Base-by-base conservation (phyloP, 1,140 invertebrate species). In the Drosophila seguyi region DNA sequence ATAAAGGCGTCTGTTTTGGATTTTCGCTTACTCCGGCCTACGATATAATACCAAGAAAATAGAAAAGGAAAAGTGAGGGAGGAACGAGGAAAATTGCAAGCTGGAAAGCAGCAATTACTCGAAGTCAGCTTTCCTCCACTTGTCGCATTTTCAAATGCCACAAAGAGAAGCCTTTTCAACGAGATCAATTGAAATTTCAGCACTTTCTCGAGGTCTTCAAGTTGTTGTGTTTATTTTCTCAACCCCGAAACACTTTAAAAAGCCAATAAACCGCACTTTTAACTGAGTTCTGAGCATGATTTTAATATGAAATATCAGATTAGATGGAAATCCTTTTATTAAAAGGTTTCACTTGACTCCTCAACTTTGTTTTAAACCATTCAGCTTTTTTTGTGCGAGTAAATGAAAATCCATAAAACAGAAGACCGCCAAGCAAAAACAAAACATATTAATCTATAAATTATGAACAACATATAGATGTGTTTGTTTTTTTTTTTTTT, bases 401-500 rank as follows among this genome's bases (percentile, higher is more conserved):
- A 25, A 31, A 44, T 20, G 58, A 66, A 42, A 66, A 62, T 73
- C 55, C 73, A 56, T 5, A 6, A 58, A 66, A 65, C 73, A 61
- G 59, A 65, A 53, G 31, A 39, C 57, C 65, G 25, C 41, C 36
- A 60, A 39, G 20, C 22, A 52, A 62, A 62, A 50, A 38, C 48
- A 29, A 75, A n/a, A n/a, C 42, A 75, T 66, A 68, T 59, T 75
- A 67, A 76, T 31, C 72, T 58, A 76, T 62, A 74, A 74, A 59
- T 48, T 59, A 68, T 55, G 31, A 76, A 60, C 47, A 58, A 56
- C 55, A 81, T 31, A 53, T 59, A 74, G 60, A 63, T 53, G 27
- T 50, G 52, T 50, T 50, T 65, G 44, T 63, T 67, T 73, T 84
- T 79, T 84, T 83, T 81, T 78, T 75, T 67, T 61, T 58, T n/a